Percentiles rank a stretch among this genome's conserved stretches.
Conservation (phyloP, 1,140 invertebrate species). For the Micrasema minimum region DNA sequence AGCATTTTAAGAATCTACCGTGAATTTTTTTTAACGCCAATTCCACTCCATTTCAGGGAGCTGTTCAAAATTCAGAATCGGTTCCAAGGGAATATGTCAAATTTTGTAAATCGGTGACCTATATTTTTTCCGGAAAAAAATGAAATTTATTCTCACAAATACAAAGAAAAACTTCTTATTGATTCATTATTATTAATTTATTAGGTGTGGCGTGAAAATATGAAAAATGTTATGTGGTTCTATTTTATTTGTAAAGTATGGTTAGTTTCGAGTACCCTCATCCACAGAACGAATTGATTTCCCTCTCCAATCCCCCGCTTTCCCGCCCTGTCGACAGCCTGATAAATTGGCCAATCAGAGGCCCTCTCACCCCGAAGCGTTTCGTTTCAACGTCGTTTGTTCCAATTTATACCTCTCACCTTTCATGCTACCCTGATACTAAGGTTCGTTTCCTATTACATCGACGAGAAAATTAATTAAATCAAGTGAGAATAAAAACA, state of each 20-base stretch:
- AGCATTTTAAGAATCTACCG: not conserved
- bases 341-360: conserved; percentile 49
- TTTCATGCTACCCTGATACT: conserved; percentile 36
- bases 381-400: conserved; percentile 41
- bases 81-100: not conserved
- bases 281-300: conserved; percentile 41
- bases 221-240: not conserved
- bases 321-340: conserved; percentile 45
- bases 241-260: not conserved
- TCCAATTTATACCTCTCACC: conserved; percentile 40
- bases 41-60: conserved; percentile 8
- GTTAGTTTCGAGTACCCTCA: conserved; percentile 6
- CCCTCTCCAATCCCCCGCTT: conserved; percentile 24
- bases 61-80: conserved; percentile 20
- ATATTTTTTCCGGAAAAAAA: not conserved
- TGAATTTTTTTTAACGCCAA: conserved; percentile 3
- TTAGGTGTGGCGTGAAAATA: too few species aligned
- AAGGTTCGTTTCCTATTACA: not conserved
- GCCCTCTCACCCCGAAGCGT: conserved; percentile 30
- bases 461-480: conserved; percentile 7
- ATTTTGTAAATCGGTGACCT: conserved; percentile 18
- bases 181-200: too few species aligned
- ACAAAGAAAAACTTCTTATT: not conserved
- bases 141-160: not conserved
- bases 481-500: not conserved